Base-by-base conservation (phyloP, 2,888 invertebrate species). In the Microplitis manilae region DNA sequence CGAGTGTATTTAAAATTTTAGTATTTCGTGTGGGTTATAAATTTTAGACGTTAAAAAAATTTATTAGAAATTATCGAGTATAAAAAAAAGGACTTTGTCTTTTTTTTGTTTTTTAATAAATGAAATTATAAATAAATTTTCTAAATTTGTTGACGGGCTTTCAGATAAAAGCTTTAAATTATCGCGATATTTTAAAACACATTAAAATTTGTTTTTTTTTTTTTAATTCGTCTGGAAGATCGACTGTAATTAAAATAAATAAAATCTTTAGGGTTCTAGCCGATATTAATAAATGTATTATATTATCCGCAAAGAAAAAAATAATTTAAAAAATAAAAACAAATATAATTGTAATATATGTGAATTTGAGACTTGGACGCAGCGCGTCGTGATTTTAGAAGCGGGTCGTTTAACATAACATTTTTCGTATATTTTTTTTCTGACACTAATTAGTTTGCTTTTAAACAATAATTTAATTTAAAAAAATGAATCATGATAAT, bases 311-410 rank as follows among this genome's bases (percentile, higher is more conserved):
- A 69, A 71, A 71, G 62, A 74, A 75, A 41, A 70, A 76, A 67
- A 74, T 41, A 40, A 68, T 20, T 20, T 20, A 20, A 20, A 20
- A 20, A 20, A 20, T 1, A 20, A 20, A 20, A 20, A 20, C 20
- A 30, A 30, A 30, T 30, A 68, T 20, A 41, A 70, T 76, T 80
- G 74, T 75, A 76, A 68, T 73, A 74, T 74, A 72, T 74, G 40
- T 72, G 71, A 72, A 72, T 61, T 20, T 40, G 7, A 40, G 71
- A 50, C 50, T 50, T 13, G n/a, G 38, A 6, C 38, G 8, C 6
- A 38, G 20, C 13, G 70, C 59, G 50, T 17, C 39, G 17, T 30
- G 9, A 50, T 50, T 50, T 50, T 50, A 50, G 50, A 13, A 50
- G 6, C 50, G 50, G 50, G 50, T 50, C 50, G 50, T 50, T 50